These are phyloP conservation scores for Gasteruption jaculator DNA, from an alignment of 2,888 invertebrate species.

Conservation along the genomic window DNA sequence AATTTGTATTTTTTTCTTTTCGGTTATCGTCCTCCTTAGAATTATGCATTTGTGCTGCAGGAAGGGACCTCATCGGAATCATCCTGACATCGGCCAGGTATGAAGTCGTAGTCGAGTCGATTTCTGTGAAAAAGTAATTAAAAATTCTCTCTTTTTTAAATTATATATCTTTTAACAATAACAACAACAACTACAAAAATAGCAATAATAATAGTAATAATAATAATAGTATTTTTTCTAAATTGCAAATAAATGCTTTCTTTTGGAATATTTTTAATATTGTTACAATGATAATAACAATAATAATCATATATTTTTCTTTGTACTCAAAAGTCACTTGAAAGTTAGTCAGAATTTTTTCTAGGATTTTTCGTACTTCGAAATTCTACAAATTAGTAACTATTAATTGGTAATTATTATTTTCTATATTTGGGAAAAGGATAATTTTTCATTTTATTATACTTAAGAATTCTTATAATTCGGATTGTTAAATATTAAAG, in stretches of 20 bases:
- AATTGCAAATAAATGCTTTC: background rate
- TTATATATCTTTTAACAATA: slow-evolving; percentile 1
- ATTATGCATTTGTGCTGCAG: slow-evolving; percentile 21
- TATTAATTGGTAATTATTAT: too few relatives aligned
- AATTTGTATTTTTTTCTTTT: too few relatives aligned
- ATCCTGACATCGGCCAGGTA: slow-evolving; percentile 38
- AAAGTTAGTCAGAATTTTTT: too few relatives aligned
- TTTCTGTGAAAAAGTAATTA: slow-evolving; percentile 40
- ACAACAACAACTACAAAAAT: background rate
- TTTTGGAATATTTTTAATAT: background rate
- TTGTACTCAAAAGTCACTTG: too few relatives aligned
- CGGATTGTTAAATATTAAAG: too few relatives aligned
- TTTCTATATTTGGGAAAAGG: too few relatives aligned
- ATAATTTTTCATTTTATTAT: too few relatives aligned
- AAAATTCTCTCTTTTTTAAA: slow-evolving; percentile 18
- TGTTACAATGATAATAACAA: background rate
- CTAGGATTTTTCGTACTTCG: too few relatives aligned
- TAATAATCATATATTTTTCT: too few relatives aligned
- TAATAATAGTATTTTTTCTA: background rate
- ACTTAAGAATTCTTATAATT: too few relatives aligned
- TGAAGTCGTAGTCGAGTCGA: slow-evolving; percentile 37
- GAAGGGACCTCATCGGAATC: slow-evolving; percentile 29
- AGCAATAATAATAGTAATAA: background rate
- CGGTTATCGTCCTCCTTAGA: too few relatives aligned
- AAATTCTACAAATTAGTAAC: too few relatives aligned